A percentile compares a stretch with the other conserved stretches of the same genome.
Evolutionary conservation across 2,797 vertebrate species (phyloP).

Genomic region (Cuniculus paca): DNA sequence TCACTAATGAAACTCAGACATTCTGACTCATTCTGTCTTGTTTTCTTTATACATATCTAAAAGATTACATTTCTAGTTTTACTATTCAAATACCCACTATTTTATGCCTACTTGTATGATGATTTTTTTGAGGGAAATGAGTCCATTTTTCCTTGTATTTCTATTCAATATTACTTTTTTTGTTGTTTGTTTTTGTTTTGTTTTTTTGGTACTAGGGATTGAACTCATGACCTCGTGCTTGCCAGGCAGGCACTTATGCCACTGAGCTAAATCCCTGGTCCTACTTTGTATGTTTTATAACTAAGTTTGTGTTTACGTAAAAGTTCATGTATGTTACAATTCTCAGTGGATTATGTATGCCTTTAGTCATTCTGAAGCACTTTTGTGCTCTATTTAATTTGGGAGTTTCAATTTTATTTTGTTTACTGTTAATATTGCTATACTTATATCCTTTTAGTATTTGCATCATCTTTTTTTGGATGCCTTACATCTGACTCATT

Average conservation of each 20-base stretch:
- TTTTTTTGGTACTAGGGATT: too few relatives aligned
- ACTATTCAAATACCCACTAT: not conserved
- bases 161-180: too few relatives aligned
- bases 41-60: not conserved
- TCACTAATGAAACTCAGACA: not conserved
- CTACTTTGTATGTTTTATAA: constrained; percentile 18
- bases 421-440: not conserved
- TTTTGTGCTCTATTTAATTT: not conserved
- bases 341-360: not conserved
- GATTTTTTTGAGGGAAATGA: not conserved
- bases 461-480: not conserved
- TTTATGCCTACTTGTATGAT: not conserved
- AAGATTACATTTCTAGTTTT: not conserved
- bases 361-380: constrained; percentile 9
- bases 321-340: not conserved
- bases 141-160: not conserved
- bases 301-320: not conserved
- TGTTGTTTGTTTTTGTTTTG: too few relatives aligned
- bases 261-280: too few relatives aligned
- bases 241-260: too few relatives aligned
- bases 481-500: not conserved
- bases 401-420: not conserved
- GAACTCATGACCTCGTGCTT: too few relatives aligned
- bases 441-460: not conserved
- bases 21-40: not conserved